phyloP scores from a whole-genome alignment of 1,140 invertebrate species.

The Diploscapter pachys region DNA sequence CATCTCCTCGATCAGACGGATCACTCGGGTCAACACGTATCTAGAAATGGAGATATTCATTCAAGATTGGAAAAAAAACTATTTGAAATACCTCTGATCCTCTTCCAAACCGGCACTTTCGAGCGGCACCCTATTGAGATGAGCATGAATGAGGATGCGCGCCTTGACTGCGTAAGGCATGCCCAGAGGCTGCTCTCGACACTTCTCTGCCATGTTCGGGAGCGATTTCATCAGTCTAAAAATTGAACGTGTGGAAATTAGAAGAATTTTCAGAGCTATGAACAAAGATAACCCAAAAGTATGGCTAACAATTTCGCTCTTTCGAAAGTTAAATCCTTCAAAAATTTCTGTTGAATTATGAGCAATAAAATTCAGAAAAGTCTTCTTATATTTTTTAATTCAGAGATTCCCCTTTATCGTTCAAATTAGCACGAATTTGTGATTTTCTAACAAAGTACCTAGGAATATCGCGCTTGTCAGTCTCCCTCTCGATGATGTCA shows the following conservation, averaged over 20 bases:
- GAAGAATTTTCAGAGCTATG: not conserved
- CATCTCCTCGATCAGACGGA: constrained; percentile 95
- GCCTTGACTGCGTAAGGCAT: constrained; percentile 94
- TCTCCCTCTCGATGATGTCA: constrained; percentile 85
- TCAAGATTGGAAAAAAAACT: constrained; percentile 9
- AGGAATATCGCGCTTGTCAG: constrained; percentile 91
- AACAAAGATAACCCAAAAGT: too few species aligned
- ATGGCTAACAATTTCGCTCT: too few species aligned
- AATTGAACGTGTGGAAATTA: not conserved
- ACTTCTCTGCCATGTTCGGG: constrained; percentile 85
- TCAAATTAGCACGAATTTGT: too few species aligned
- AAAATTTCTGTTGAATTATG: too few species aligned
- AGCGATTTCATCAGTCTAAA: constrained; percentile 80
- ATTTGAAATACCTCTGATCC: constrained; percentile 50
- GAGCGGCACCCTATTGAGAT: constrained; percentile 78
- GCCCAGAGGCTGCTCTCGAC: constrained; percentile 87
- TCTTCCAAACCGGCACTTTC: constrained; percentile 76
- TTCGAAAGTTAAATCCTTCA: too few species aligned
- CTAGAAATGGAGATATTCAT: constrained; percentile 47
- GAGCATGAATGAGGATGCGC: constrained; percentile 85
- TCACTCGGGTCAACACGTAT: constrained; percentile 86
- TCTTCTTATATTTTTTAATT: too few species aligned
- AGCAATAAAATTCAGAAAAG: too few species aligned
- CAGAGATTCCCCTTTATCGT: too few species aligned
- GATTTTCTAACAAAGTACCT: constrained; percentile 20